These are phyloP conservation scores for Chrysomela aeneicollis DNA, from an alignment of 2,888 invertebrate species.

Conservation along the genomic window DNA sequence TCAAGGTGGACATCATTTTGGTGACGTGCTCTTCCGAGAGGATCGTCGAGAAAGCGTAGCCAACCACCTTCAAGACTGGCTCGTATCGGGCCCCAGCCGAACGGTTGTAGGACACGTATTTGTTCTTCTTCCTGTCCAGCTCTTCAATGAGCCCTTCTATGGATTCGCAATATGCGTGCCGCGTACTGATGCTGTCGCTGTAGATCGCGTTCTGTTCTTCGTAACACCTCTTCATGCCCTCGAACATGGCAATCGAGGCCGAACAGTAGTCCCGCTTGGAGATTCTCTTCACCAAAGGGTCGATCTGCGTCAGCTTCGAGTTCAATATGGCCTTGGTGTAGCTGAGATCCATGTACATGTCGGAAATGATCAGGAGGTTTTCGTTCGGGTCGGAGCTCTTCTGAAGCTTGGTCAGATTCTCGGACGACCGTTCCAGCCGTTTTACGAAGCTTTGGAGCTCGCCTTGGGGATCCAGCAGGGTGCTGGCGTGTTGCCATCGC, in stretches of 20 bases:
- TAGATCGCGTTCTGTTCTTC: conserved; percentile 64
- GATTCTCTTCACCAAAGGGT: conserved; percentile 82
- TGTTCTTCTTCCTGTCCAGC: conserved; percentile 50
- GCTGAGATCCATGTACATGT: conserved; percentile 62
- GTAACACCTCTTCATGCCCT: conserved; percentile 66
- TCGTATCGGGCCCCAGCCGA: conserved; percentile 63
- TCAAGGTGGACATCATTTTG: conserved; percentile 35
- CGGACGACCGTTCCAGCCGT: conserved; percentile 29
- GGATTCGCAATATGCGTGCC: conserved; percentile 63
- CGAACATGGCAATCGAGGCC: conserved; percentile 73
- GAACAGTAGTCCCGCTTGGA: conserved; percentile 74
- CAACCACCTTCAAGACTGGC: conserved; percentile 60
- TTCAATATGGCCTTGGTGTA: conserved; percentile 67
- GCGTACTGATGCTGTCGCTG: conserved; percentile 55
- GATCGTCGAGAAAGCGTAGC: conserved; percentile 48
- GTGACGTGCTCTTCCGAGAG: conserved; percentile 41
- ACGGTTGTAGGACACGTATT: conserved; percentile 67
- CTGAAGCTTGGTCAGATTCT: conserved; percentile 24
- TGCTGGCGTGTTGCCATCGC: conserved; percentile 18
- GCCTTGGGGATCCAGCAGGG: conserved; percentile 30
- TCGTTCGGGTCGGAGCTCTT: not conserved
- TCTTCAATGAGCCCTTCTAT: conserved; percentile 60
- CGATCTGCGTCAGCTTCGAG: conserved; percentile 75
- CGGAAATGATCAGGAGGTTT: conserved; percentile 43
- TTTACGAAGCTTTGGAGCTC: conserved; percentile 40